A percentile compares a stretch with the other conserved stretches of the same genome.
Conservation (phyloP, 2,888 invertebrate species). For the Chamaedrilus cognettii region DNA sequence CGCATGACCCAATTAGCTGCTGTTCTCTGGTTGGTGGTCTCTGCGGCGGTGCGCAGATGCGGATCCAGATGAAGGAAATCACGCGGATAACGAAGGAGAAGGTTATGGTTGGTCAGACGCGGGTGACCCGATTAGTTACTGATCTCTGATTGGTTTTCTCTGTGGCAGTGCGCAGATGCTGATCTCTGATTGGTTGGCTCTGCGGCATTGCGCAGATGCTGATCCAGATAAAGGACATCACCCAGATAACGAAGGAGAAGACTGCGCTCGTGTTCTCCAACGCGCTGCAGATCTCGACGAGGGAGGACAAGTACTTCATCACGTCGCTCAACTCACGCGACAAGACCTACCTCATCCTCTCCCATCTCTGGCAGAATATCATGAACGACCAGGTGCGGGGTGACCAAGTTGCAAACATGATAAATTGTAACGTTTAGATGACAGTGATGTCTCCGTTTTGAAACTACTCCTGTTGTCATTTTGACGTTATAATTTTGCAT, state of each 20-base stretch:
- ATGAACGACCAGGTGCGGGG: constrained; percentile 82
- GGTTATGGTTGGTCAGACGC: no score
- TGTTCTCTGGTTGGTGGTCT: no score
- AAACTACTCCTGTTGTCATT: no score
- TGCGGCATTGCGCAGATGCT: constrained; percentile 67
- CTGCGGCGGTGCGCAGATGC: constrained; percentile 67
- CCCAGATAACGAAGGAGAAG: constrained; percentile 80
- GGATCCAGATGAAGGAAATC: constrained; percentile 86
- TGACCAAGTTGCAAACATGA: no score
- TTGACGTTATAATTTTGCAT: no score
- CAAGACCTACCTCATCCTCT: constrained; percentile 93
- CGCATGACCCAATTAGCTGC: no score
- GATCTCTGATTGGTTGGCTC: no score
- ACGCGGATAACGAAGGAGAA: constrained; percentile 82
- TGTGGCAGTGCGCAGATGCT: no score
- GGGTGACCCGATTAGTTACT: no score
- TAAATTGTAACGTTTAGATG: no score
- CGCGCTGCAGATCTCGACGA: constrained; percentile 73
- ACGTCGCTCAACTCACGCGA: constrained; percentile 93
- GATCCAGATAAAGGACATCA: constrained; percentile 87
- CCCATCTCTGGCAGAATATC: constrained; percentile 95
- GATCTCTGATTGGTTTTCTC: no score
- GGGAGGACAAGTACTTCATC: constrained; percentile 83
- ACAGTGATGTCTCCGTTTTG: no score
- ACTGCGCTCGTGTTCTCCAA: constrained; percentile 82